phyloP scores from a whole-genome alignment of 2,797 vertebrate genomes.

The Phylloscopus collybita region DNA sequence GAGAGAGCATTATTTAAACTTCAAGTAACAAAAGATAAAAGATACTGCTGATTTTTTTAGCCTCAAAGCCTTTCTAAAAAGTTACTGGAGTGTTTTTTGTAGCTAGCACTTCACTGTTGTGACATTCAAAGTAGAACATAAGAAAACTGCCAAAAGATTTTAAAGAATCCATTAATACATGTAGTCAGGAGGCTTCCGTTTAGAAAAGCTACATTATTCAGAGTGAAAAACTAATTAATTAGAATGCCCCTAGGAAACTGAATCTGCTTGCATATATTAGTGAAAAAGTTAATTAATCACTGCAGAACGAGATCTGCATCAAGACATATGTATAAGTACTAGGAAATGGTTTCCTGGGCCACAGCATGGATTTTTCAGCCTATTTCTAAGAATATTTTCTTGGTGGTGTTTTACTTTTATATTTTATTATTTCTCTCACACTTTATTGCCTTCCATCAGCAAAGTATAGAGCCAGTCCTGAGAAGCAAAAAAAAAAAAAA shows the following conservation, averaged over 20 bases:
- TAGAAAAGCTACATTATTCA: slow-evolving; percentile 78
- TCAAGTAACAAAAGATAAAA: slow-evolving; percentile 64
- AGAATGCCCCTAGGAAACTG: slow-evolving; percentile 74
- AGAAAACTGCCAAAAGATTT: slow-evolving; percentile 74
- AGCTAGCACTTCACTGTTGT: slow-evolving; percentile 68
- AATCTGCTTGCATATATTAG: slow-evolving; percentile 76
- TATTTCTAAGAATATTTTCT: slow-evolving; percentile 4
- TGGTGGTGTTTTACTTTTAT: background rate
- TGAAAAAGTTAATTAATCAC: slow-evolving; percentile 81
- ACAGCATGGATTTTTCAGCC: background rate
- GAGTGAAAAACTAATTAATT: slow-evolving; percentile 81
- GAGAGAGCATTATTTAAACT: slow-evolving; percentile 54
- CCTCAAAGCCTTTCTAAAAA: slow-evolving; percentile 59
- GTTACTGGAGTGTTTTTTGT: slow-evolving; percentile 52
- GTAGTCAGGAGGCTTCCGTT: slow-evolving; percentile 72
- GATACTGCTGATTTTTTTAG: slow-evolving; percentile 57
- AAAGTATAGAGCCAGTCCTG: background rate
- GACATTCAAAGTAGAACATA: slow-evolving; percentile 67
- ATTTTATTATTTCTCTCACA: background rate
- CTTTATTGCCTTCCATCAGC: background rate
- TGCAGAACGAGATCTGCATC: slow-evolving; percentile 66
- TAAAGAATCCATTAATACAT: slow-evolving; percentile 73
- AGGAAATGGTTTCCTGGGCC: background rate
- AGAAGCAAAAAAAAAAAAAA: background rate
- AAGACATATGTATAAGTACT: slow-evolving; percentile 42